These are phyloP conservation scores for Dasypolia templi DNA, from an alignment of 2,888 invertebrate species.

Conservation along the genomic window DNA sequence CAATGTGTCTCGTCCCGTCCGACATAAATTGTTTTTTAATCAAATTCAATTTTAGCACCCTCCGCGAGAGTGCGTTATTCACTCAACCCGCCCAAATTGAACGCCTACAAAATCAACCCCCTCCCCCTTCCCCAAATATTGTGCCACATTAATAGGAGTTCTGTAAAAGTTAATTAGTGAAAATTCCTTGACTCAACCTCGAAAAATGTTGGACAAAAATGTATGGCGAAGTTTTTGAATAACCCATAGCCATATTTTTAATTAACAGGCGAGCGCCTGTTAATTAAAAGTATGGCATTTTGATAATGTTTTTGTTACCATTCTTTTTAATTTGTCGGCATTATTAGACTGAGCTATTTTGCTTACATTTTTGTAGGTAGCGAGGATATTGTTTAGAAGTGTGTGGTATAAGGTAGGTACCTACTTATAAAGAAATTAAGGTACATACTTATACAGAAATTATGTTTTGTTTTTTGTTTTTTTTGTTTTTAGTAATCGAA, in stretches of 20 bases:
- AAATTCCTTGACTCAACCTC: slow-evolving; percentile 32
- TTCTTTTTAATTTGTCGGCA: slow-evolving; percentile 11
- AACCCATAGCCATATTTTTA: too few relatives aligned
- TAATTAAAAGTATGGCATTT: slow-evolving; percentile 50
- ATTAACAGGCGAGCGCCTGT: too few relatives aligned
- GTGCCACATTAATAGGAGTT: slow-evolving; percentile 48
- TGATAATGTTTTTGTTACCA: slow-evolving; percentile 19
- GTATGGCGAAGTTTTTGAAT: slow-evolving; percentile 30
- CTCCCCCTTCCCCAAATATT: slow-evolving; percentile 28
- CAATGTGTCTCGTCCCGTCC: slow-evolving; percentile 68
- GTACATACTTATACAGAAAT: too few relatives aligned
- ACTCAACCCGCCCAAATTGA: slow-evolving; percentile 42
- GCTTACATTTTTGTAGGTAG: slow-evolving; percentile 4
- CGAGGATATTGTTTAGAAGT: not conserved
- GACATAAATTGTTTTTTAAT: slow-evolving; percentile 78
- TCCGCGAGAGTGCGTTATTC: slow-evolving; percentile 43
- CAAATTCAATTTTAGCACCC: slow-evolving; percentile 78
- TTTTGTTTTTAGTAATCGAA: not conserved
- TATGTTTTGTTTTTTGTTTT: too few relatives aligned
- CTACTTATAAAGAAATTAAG: too few relatives aligned
- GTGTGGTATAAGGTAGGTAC: too few relatives aligned
- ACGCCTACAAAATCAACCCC: slow-evolving; percentile 41
- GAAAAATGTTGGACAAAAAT: slow-evolving; percentile 47
- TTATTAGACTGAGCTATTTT: slow-evolving; percentile 24
- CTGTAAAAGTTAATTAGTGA: slow-evolving; percentile 57